Percentiles rank a stretch among this genome's conserved stretches.
phyloP scores from a whole-genome alignment of 2,797 vertebrate species.

The Dermochelys coriacea region DNA sequence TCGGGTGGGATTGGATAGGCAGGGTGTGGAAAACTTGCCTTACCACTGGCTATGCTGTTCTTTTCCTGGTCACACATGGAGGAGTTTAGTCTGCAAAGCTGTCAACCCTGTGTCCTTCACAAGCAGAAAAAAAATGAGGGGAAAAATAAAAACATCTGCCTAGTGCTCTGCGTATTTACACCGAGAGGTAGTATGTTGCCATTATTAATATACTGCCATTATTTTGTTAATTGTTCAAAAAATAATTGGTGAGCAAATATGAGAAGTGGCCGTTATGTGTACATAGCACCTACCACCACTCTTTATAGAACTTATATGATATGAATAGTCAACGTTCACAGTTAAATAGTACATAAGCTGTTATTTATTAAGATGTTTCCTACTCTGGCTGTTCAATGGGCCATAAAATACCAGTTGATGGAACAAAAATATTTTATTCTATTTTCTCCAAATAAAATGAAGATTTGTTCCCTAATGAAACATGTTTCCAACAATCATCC shows the following conservation, averaged over 20 bases:
- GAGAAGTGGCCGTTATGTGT: background rate
- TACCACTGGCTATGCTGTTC: rapidly evolving
- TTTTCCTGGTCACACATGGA: background rate
- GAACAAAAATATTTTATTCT: too few relatives aligned
- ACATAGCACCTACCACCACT: background rate
- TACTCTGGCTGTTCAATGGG: background rate
- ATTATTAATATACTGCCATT: background rate
- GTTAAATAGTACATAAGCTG: background rate
- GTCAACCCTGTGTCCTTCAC: background rate
- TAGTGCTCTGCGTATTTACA: background rate
- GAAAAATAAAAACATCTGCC: background rate
- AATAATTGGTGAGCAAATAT: background rate
- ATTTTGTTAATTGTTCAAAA: conserved; percentile 22
- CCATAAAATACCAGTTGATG: too few relatives aligned
- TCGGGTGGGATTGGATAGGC: background rate
- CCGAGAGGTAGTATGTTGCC: background rate
- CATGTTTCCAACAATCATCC: background rate
- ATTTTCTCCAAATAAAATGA: too few relatives aligned
- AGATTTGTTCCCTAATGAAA: too few relatives aligned
- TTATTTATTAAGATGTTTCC: background rate
- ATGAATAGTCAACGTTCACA: background rate
- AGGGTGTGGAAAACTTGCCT: background rate
- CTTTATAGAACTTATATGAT: background rate
- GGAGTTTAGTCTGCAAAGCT: background rate
- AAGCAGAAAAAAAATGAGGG: background rate